Percentiles rank a stretch among this genome's conserved stretches.
Conservation (phyloP, 2,113 vertebrate genomes). For the Prietella phreatophila region DNA sequence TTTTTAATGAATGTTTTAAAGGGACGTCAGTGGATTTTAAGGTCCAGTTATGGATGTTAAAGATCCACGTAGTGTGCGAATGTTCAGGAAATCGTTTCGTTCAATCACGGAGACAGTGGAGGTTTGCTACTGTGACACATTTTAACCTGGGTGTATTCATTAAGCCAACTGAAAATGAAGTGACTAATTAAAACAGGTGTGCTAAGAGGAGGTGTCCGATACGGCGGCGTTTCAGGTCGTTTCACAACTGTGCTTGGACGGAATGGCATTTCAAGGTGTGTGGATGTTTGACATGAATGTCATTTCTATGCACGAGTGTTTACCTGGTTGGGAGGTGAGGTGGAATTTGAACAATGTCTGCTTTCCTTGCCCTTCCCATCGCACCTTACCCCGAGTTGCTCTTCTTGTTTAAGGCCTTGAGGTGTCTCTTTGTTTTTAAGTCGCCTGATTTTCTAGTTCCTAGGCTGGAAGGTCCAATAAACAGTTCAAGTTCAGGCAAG, state of each 20-base stretch:
- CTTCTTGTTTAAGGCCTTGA: constrained; percentile 9
- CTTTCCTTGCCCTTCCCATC: constrained; percentile 47
- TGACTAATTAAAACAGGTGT: background rate
- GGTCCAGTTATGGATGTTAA: background rate
- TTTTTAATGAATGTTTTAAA: too few species aligned
- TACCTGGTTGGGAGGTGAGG: background rate
- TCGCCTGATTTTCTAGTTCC: constrained; percentile 32
- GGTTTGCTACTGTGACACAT: background rate
- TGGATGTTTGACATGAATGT: constrained; percentile 23
- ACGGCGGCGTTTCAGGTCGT: background rate
- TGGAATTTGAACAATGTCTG: constrained; percentile 56
- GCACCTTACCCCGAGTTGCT: constrained; percentile 5
- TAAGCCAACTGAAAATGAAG: background rate
- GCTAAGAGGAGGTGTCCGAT: background rate
- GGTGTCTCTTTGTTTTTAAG: constrained; percentile 4
- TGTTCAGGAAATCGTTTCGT: background rate
- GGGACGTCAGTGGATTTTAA: too few species aligned
- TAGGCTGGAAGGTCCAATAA: background rate
- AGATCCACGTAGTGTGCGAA: background rate
- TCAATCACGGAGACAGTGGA: background rate
- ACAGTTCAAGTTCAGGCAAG: constrained; percentile 43
- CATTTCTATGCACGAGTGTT: background rate
- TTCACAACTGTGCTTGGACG: background rate
- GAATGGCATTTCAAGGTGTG: constrained; percentile 30
- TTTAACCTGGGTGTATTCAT: background rate